Base-by-base conservation (phyloP, 92 coral and sea anemone species). In the Bergia sp. region DNA sequence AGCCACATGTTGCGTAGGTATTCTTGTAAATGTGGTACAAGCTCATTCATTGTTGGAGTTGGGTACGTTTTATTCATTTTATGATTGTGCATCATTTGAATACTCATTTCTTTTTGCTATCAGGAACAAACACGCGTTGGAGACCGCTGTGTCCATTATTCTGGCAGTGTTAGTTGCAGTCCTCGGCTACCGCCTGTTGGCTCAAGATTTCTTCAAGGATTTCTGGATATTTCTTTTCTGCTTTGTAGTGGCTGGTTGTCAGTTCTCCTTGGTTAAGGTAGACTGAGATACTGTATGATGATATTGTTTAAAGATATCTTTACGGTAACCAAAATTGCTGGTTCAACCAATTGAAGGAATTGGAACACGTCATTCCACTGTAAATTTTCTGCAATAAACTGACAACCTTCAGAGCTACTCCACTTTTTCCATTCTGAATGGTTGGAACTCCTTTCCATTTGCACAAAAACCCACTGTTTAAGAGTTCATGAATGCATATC, bases 151-250 rank as follows among this genome's bases (percentile, higher is more conserved):
- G 15, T 96, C 98, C 2, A 96, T 97, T 4, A n/a, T 95, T 74
- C 89, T 97, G 8, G 99, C 99, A 3, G 91, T 97, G 50, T 74
- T 94, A 69, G 98, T 96, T 15, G 96, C 98, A 20, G 93, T 96
- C 73, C 93, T 97, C 50, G 99, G 99, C 7, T 97, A 97, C 92
- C 89, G 96, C 98, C 91, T 97, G 72, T 91, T 97, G 57, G 90
- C 96, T 90, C 92, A 92, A 84, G 95, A 94, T 41, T 97, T 96
- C 73, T 95, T 91, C 90, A 92, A 92, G 75, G 99, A 97, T 87
- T 95, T 97, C 78, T 95, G 99, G 99, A 96, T 97, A 80, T 97
- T 97, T 83, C 86, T 96, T 37, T 97, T 97, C 86, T 97, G 99
- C 82, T 97, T 97, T 82, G 98, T 97, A 37, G 80, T 97, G 65